phyloP scores from a whole-genome alignment of 2,113 vertebrate genomes.

The Trachemys scripta region DNA sequence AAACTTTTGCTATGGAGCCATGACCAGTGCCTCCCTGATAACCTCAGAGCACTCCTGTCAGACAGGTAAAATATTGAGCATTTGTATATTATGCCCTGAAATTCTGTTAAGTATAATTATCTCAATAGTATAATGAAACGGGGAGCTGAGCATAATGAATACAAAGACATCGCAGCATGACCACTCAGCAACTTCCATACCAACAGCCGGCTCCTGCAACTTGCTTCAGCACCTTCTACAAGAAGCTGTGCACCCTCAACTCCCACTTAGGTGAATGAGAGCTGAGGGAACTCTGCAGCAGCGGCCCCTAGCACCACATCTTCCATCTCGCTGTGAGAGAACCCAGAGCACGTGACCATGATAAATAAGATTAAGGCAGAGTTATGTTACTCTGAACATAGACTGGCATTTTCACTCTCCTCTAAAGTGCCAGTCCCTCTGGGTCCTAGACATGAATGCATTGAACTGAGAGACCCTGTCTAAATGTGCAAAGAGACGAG shows the following conservation, averaged over 20 bases:
- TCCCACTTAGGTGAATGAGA: background rate
- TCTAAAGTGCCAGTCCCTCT: background rate
- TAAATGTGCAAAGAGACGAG: background rate
- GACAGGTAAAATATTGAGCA: background rate
- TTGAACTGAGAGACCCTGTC: background rate
- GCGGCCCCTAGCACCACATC: background rate
- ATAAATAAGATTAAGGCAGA: fast-evolving
- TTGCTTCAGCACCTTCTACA: background rate
- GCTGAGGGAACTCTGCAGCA: background rate
- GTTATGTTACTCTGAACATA: background rate
- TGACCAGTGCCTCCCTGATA: background rate
- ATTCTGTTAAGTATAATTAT: background rate
- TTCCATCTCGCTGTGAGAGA: background rate
- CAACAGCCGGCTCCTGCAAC: background rate
- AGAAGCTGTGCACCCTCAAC: background rate
- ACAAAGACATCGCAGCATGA: background rate
- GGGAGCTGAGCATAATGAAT: background rate
- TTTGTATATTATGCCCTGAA: background rate
- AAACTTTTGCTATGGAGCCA: background rate
- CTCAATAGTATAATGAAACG: background rate
- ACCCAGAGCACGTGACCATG: background rate
- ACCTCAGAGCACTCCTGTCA: background rate
- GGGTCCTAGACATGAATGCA: background rate
- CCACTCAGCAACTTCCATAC: background rate
- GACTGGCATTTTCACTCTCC: background rate